phyloP scores from a whole-genome alignment of 2,797 vertebrate genomes.

The Sebastes minor region DNA sequence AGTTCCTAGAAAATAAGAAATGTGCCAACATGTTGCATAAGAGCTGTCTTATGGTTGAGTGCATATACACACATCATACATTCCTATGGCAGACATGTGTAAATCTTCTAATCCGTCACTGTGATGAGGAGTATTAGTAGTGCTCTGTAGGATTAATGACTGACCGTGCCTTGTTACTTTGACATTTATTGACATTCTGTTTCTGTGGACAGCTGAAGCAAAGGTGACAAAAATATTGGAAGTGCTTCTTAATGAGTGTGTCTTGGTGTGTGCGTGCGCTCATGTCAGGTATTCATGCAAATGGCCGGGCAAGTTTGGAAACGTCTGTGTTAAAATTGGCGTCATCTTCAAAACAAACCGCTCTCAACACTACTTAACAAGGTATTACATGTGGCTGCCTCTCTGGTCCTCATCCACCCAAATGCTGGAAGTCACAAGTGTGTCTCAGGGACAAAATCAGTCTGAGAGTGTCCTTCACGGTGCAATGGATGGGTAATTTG shows the following conservation, averaged over 20 bases:
- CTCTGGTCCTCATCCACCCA: slow-evolving; percentile 2
- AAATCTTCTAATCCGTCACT: slow-evolving; percentile 13
- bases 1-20: slow-evolving; percentile 16
- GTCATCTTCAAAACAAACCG: slow-evolving; percentile 38
- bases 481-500: background rate
- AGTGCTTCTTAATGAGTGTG: background rate
- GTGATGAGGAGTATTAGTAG: background rate
- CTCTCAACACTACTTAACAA: background rate
- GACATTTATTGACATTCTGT: slow-evolving; percentile 41
- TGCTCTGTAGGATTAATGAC: background rate
- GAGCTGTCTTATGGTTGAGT: slow-evolving; percentile 17
- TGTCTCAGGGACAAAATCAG: background rate
- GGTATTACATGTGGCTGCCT: background rate
- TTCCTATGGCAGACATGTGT: slow-evolving; percentile 2
- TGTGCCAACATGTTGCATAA: slow-evolving; percentile 42
- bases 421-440: background rate
- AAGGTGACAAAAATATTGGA: background rate
- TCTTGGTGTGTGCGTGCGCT: background rate
- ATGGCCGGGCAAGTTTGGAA: slow-evolving; percentile 48
- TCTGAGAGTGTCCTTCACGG: slow-evolving; percentile 21
- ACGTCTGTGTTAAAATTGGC: slow-evolving; percentile 19
- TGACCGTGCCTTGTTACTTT: background rate
- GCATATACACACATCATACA: slow-evolving; percentile 16
- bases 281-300: slow-evolving; percentile 27
- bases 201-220: slow-evolving; percentile 14